Percentiles rank a stretch among this genome's conserved stretches.
These are phyloP conservation scores for Prionailurus viverrinus DNA, from an alignment of 2,113 vertebrate genomes.

Conservation along the genomic window DNA sequence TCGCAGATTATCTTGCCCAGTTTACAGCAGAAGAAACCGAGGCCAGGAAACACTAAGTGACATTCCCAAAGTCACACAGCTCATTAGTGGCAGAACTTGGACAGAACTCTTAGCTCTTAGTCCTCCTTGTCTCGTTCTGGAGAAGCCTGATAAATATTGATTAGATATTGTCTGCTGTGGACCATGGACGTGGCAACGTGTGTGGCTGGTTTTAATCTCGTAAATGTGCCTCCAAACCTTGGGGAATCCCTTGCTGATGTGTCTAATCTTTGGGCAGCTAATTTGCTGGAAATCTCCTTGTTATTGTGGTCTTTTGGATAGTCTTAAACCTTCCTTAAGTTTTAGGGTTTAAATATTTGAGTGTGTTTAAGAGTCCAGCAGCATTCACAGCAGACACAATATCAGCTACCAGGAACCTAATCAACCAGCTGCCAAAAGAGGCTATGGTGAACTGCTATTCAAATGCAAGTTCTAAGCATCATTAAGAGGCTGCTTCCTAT, in stretches of 20 bases:
- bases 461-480: neutral
- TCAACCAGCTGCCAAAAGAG: neutral
- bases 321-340: neutral
- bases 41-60: neutral
- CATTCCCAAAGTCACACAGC: neutral
- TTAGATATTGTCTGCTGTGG: neutral
- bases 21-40: neutral
- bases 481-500: neutral
- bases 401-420: neutral
- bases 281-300: neutral
- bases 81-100: neutral
- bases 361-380: neutral
- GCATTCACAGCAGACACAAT: neutral
- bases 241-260: neutral
- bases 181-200: neutral
- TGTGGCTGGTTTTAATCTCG: neutral
- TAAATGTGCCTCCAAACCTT: neutral
- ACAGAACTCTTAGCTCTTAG: neutral
- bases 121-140: neutral
- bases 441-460: neutral
- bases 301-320: neutral
- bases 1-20: neutral
- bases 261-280: neutral
- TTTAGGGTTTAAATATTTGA: neutral
- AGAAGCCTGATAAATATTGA: neutral